These are phyloP conservation scores for Pristionchus fissidentatus DNA, from an alignment of 2,888 invertebrate genomes.

Conservation along the genomic window DNA sequence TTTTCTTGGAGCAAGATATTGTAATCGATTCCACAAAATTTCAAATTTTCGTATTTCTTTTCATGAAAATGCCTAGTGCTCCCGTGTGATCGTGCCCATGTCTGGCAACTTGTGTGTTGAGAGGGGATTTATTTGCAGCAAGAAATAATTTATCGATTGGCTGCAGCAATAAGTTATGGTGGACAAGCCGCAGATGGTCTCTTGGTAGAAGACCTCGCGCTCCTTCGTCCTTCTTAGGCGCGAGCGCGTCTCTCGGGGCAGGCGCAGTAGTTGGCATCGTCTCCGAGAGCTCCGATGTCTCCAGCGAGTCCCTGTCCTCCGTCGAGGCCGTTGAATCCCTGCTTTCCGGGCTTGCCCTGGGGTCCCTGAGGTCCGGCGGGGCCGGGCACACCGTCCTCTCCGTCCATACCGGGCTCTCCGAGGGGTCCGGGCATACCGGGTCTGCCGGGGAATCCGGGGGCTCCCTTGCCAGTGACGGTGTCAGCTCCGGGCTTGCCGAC, in stretches of 20 bases:
- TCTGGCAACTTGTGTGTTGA: not conserved
- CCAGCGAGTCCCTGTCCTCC: slow-evolving; percentile 64
- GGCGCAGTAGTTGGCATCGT: slow-evolving; percentile 66
- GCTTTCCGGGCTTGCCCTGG: slow-evolving; percentile 65
- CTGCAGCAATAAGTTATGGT: slow-evolving; percentile 30
- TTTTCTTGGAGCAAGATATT: too few species aligned
- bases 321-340: slow-evolving; percentile 65
- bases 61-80: too few species aligned
- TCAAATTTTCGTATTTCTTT: too few species aligned
- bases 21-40: too few species aligned
- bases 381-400: slow-evolving; percentile 62
- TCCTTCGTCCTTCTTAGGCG: slow-evolving; percentile 6
- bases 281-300: slow-evolving; percentile 63
- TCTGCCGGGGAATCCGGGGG: slow-evolving; percentile 56
- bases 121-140: not conserved
- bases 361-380: slow-evolving; percentile 60
- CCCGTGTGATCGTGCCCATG: not conserved
- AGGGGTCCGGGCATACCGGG: slow-evolving; percentile 63
- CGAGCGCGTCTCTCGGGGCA: slow-evolving; percentile 38
- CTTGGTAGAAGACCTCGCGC: not conserved
- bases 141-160: slow-evolving; percentile 37
- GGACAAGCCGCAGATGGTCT: not conserved
- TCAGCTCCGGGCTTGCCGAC: slow-evolving; percentile 60
- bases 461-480: slow-evolving; percentile 50
- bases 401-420: slow-evolving; percentile 63